These are phyloP conservation scores for Amphiprion clarkii DNA, from an alignment of 2,797 vertebrate species.

Conservation along the genomic window DNA sequence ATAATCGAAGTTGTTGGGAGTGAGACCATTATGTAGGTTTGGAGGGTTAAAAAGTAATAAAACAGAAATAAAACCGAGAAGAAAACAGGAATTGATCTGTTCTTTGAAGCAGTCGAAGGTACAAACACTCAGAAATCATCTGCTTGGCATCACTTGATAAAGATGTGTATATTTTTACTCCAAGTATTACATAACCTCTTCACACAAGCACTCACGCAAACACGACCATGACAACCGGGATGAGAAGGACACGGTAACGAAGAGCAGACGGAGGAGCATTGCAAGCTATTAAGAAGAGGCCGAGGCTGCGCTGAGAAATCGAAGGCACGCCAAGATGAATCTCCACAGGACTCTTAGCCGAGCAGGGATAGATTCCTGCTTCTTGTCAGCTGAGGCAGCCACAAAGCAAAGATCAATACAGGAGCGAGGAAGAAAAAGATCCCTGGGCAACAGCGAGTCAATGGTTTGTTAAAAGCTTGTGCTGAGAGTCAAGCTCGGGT, in stretches of 20 bases:
- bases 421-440: slow-evolving; percentile 27
- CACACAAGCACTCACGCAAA: not conserved
- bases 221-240: slow-evolving; percentile 20
- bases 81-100: too few species aligned
- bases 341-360: slow-evolving; percentile 60
- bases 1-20: too few species aligned
- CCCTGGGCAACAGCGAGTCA: slow-evolving; percentile 43
- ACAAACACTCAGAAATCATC: not conserved
- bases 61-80: too few species aligned
- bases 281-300: slow-evolving; percentile 51
- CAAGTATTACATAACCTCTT: slow-evolving; percentile 7
- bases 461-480: slow-evolving; percentile 66
- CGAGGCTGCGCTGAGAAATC: slow-evolving; percentile 47
- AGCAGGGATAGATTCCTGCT: slow-evolving; percentile 58
- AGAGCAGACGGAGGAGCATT: slow-evolving; percentile 39
- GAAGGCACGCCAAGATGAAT: slow-evolving; percentile 61
- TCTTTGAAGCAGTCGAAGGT: not conserved
- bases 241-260: slow-evolving; percentile 51
- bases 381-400: slow-evolving; percentile 61
- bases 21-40: too few species aligned
- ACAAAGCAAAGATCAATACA: slow-evolving; percentile 72
- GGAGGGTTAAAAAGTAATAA: too few species aligned
- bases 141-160: not conserved
- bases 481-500: slow-evolving; percentile 57
- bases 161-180: slow-evolving; percentile 7